Evolutionary conservation across 2,113 vertebrate genomes (phyloP).

Genomic region (Paradisaea rubra): DNA sequence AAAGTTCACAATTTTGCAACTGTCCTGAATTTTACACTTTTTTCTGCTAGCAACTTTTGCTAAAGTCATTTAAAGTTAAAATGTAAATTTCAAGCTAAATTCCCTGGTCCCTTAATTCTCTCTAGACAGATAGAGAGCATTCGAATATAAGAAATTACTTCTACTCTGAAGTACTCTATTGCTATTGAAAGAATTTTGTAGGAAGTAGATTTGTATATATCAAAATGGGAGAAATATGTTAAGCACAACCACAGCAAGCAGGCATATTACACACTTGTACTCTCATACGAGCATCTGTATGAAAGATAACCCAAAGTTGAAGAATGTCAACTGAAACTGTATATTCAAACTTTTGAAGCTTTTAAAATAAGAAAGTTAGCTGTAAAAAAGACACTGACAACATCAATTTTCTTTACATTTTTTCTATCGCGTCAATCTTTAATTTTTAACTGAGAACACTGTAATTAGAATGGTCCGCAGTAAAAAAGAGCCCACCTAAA

Average conservation of each 20-base stretch:
- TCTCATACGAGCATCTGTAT: background rate
- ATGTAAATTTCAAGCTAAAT: conserved; percentile 30
- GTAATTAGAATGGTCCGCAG: background rate
- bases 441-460: background rate
- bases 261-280: background rate
- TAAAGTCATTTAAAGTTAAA: conserved; percentile 38
- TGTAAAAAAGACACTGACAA: background rate
- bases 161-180: conserved; percentile 1
- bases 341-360: background rate
- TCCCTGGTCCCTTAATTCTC: background rate
- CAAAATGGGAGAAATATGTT: conserved; percentile 19
- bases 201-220: background rate
- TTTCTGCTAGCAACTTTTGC: conserved; percentile 25
- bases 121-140: background rate
- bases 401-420: background rate
- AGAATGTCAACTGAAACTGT: background rate
- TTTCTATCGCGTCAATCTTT: background rate
- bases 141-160: conserved; percentile 7
- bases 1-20: conserved; percentile 38
- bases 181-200: background rate
- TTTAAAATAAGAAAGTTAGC: background rate
- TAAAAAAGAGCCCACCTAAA: background rate
- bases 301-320: background rate
- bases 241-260: background rate
- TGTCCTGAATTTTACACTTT: background rate